Conservation (phyloP, 1,140 invertebrate species). For the Tachypleus tridentatus region DNA sequence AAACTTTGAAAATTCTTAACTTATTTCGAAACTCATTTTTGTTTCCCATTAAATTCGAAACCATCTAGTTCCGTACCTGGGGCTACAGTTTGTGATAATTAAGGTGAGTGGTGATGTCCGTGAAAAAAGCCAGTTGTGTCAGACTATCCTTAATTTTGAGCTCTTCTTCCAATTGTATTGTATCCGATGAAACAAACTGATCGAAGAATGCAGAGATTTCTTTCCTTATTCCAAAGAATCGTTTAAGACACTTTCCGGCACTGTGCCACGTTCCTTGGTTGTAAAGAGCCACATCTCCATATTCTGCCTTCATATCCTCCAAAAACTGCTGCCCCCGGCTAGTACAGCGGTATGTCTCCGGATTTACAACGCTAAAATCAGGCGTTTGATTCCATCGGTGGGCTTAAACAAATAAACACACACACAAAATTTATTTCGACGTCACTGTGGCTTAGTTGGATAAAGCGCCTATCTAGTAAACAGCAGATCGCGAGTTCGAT, state of each 20-base stretch:
- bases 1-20: constrained; percentile 9
- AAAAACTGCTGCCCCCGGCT: too few species aligned
- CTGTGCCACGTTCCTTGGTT: constrained; percentile 10
- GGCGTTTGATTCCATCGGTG: too few species aligned
- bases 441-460: too few species aligned
- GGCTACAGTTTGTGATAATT: constrained; percentile 1
- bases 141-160: not conserved
- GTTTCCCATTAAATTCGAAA: constrained; percentile 11
- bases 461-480: too few species aligned
- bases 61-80: constrained; percentile 5
- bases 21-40: constrained; percentile 13
- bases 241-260: constrained; percentile 11
- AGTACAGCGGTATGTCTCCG: too few species aligned
- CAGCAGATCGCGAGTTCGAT: too few species aligned
- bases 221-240: constrained; percentile 13
- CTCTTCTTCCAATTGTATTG: constrained; percentile 8
- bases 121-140: too few species aligned
- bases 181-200: not conserved
- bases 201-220: constrained; percentile 10
- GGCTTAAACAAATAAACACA: too few species aligned
- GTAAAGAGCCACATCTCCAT: constrained; percentile 10
- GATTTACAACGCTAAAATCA: too few species aligned
- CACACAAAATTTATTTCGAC: too few species aligned
- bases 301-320: constrained; percentile 4
- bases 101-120: too few species aligned